phyloP scores from a whole-genome alignment of 1,140 invertebrate species.

The Daktulosphaira vitifoliae region DNA sequence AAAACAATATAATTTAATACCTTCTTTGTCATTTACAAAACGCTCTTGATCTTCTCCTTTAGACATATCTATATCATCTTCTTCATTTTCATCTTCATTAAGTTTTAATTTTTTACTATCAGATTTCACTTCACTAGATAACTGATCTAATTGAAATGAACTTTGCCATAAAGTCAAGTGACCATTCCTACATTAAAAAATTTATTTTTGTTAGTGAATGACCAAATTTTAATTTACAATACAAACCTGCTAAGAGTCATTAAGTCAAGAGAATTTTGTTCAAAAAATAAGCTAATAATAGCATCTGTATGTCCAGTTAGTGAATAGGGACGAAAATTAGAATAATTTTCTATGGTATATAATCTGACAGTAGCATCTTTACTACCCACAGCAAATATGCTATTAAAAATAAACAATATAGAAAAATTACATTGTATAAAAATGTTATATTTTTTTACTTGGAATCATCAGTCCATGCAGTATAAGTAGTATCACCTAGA shows the following conservation, averaged over 20 bases:
- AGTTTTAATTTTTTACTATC: constrained; percentile 47
- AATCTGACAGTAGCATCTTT: constrained; percentile 79
- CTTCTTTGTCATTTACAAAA: constrained; percentile 44
- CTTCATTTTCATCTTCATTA: constrained; percentile 45
- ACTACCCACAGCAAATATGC: constrained; percentile 71
- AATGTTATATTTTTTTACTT: constrained; percentile 48
- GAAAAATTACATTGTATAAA: neutral
- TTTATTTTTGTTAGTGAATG: constrained; percentile 17
- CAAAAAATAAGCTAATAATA: constrained; percentile 81
- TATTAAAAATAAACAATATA: neutral
- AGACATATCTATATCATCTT: constrained; percentile 51
- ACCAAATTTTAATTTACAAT: constrained; percentile 3
- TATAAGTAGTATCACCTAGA: constrained; percentile 68
- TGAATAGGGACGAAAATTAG: constrained; percentile 62
- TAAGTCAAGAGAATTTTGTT: constrained; percentile 71
- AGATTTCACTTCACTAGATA: constrained; percentile 45
- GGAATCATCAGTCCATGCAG: constrained; percentile 90
- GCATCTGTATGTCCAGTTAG: constrained; percentile 72
- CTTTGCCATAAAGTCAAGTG: constrained; percentile 82
- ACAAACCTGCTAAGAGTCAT: constrained; percentile 63
- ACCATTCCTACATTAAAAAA: constrained; percentile 48
- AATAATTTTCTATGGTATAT: constrained; percentile 62
- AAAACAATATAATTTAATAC: constrained; percentile 26
- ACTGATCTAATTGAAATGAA: constrained; percentile 58
- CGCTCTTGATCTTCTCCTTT: constrained; percentile 47